Evolutionary conservation across 2,888 invertebrate species (phyloP).

Genomic region (Anaspis maculata): DNA sequence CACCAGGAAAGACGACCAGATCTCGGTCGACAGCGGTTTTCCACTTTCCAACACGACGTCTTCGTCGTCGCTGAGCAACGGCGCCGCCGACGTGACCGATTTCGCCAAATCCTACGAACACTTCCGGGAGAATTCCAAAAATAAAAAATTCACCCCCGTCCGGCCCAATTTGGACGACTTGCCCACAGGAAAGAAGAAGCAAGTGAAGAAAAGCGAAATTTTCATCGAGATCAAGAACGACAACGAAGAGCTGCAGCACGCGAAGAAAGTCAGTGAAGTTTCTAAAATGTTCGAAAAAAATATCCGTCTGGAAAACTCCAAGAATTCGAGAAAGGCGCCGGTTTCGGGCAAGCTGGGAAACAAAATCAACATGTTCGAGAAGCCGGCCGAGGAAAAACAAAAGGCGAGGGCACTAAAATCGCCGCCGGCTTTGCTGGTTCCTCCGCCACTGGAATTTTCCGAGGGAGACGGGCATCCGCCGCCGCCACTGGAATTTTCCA

Average conservation of each 20-base stretch:
- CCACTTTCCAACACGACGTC: conserved; percentile 16
- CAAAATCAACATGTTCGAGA: conserved; percentile 16
- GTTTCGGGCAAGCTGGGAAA: no score
- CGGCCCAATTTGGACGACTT: conserved; percentile 15
- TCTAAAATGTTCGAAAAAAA: conserved; percentile 14
- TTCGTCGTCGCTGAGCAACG: conserved; percentile 8
- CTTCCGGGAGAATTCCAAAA: conserved; percentile 23
- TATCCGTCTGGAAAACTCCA: no score
- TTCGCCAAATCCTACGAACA: conserved; percentile 23
- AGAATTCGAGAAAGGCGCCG: conserved; percentile 1
- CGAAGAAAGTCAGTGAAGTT: conserved; percentile 15
- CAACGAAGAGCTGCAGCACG: no score
- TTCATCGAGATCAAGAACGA: conserved; percentile 28
- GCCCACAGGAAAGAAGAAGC: conserved; percentile 7
- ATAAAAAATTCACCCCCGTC: conserved; percentile 25
- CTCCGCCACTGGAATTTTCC: no score
- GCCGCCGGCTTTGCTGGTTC: no score
- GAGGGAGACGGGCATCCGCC: no score
- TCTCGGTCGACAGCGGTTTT: conserved; percentile 15
- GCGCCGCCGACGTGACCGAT: conserved; percentile 22
- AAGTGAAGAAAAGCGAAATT: conserved; percentile 30
- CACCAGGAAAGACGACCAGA: conserved; percentile 24
- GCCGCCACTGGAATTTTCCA: no score
- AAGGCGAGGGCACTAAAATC: conserved; percentile 12
- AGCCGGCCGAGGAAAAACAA: conserved; percentile 8